Base-by-base conservation (phyloP, 2,888 invertebrate genomes). In the Ditylenchus weischeri region DNA sequence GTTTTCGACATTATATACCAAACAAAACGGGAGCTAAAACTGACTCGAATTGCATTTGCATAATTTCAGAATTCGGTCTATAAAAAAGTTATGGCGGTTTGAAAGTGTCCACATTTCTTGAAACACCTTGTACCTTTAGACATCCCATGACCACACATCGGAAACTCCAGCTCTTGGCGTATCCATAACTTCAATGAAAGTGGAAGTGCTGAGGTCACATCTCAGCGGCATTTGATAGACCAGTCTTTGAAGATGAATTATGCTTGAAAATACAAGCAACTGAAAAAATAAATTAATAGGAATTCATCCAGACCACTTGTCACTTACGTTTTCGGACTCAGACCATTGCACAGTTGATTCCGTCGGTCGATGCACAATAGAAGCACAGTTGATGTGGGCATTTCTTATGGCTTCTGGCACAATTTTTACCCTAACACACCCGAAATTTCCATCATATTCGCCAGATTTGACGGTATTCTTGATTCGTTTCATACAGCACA, bases 181-280 rank as follows among this genome's bases (percentile, higher is more conserved):
- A 87, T 99, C 96, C 0, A 98, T 90, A 57, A 98, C 88, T 0
- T 94, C 96, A 23, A 94, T 88, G 6, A 87, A 83, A 66, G 86
- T 62, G 7, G 59, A 61, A 62, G 65, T 57, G 48, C 72, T 57
- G 62, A 71, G 48, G 21, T 68, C 64, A 57, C 74, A 69, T 10
- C 66, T 71, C 0, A 19, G 8, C 0, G 80, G 79, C 23, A 79
- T 57, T 38, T 75, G 73, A 66, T 79, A 76, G 19, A 66, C 77
- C 71, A 76, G 54, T 51, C 79, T 0, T 88, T 87, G 75, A 96
- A 87, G 18, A 90, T 88, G 74, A 92, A 90, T 84, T 98, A 94
- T 0, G 94, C 95, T 63, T 89, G 88, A 83, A 90, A 90, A 86
- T 93, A 96, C 77, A 90, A 88, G 79, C 90, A 89, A 84, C 93